Percentiles rank a stretch among this genome's conserved stretches.
Evolutionary conservation across 2,888 invertebrate genomes (phyloP).

Genomic region (Tribolium freemani): DNA sequence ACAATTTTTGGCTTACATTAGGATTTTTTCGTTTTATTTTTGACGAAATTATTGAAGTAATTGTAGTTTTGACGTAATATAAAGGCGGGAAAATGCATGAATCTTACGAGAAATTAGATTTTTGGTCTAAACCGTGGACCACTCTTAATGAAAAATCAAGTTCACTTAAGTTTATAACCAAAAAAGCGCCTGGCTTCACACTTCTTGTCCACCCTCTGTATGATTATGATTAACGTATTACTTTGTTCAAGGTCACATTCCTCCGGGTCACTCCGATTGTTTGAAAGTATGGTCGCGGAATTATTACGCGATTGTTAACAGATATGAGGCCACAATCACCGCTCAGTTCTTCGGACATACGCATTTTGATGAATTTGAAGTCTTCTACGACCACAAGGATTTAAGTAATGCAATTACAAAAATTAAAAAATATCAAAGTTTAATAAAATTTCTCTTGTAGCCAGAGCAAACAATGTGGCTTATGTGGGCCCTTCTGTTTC

Average conservation of each 20-base stretch:
- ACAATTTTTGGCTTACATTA: no score
- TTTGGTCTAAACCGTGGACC: no score
- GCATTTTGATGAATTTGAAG: conserved; percentile 93
- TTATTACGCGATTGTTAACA: conserved; percentile 88
- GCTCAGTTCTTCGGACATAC: conserved; percentile 96
- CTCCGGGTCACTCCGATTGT: conserved; percentile 94
- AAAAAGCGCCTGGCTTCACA: no score
- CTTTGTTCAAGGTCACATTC: conserved; percentile 82
- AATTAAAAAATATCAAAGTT: no score
- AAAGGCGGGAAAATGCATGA: no score
- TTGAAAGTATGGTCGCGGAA: conserved; percentile 96
- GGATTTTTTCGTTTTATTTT: no score
- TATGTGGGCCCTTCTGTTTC: conserved; percentile 96
- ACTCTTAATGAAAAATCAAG: no score
- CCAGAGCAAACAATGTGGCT: conserved; percentile 86
- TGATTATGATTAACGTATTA: background rate
- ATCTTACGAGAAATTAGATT: no score
- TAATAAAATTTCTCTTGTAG: conserved; percentile 62
- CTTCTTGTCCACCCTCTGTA: no score
- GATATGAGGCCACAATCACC: conserved; percentile 90
- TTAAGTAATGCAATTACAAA: conserved; percentile 61
- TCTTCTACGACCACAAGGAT: conserved; percentile 90
- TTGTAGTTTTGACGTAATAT: no score
- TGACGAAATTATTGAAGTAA: no score
- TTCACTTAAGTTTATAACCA: no score